These are phyloP conservation scores for Hiodon tergisus DNA, from an alignment of 2,113 vertebrate species.

Conservation along the genomic window DNA sequence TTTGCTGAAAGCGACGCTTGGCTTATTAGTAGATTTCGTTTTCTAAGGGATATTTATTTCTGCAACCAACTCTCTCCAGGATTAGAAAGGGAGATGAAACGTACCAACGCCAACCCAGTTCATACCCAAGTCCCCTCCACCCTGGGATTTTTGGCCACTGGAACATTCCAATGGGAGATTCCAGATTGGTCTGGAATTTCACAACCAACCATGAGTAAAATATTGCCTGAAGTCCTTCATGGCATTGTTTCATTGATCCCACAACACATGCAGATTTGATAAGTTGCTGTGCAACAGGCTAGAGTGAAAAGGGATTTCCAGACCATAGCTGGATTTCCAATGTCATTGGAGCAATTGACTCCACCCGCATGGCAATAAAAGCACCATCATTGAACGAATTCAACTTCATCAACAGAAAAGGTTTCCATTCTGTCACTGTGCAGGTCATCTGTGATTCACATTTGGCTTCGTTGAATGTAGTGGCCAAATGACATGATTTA, in stretches of 20 bases:
- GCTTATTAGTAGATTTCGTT: constrained; percentile 2
- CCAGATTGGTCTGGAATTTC: background rate
- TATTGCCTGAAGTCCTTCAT: background rate
- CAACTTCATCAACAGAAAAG: background rate
- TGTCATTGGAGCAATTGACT: background rate
- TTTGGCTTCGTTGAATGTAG: constrained; percentile 2
- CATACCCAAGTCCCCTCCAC: background rate
- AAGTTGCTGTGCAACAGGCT: background rate
- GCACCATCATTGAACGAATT: constrained; percentile 2
- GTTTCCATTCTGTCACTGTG: constrained; percentile 11
- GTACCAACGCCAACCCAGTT: background rate
- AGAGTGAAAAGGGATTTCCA: background rate
- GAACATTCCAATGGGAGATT: background rate
- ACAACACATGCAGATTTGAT: constrained; percentile 2
- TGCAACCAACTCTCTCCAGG: background rate
- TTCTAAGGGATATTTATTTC: background rate
- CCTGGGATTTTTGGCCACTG: too few relatives aligned
- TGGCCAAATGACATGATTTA: constrained; percentile 8
- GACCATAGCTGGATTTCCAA: constrained; percentile 5
- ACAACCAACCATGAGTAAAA: constrained; percentile 2
- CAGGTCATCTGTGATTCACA: constrained; percentile 14
- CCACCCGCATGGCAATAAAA: constrained; percentile 1
- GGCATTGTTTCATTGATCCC: background rate
- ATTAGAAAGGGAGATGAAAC: constrained; percentile 10
- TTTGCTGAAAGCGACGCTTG: background rate